Evolutionary conservation across 2,888 invertebrate genomes (phyloP).

Genomic region (Lepetodrilus schrolli): DNA sequence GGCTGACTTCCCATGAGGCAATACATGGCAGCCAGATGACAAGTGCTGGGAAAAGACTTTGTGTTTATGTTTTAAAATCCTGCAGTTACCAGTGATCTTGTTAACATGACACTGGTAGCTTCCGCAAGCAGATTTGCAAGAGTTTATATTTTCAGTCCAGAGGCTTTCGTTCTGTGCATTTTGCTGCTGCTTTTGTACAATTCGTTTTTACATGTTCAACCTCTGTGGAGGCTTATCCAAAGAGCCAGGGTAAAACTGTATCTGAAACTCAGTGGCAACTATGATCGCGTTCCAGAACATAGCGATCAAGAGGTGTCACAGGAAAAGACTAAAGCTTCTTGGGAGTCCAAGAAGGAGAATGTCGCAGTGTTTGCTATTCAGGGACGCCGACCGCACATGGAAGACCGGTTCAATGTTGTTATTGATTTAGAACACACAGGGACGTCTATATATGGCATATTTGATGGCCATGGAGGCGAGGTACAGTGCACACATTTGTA

Average conservation of each 20-base stretch:
- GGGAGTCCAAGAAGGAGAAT: slow-evolving; percentile 85
- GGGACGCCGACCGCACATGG: slow-evolving; percentile 93
- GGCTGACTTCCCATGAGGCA: slow-evolving; percentile 21
- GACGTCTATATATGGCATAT: slow-evolving; percentile 91
- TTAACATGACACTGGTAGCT: slow-evolving; percentile 49
- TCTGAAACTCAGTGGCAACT: slow-evolving; percentile 41
- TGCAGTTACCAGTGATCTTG: slow-evolving; percentile 1
- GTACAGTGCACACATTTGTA: too few species aligned
- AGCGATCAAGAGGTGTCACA: slow-evolving; percentile 28
- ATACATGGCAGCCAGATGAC: slow-evolving; percentile 26
- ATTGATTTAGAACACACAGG: slow-evolving; percentile 89
- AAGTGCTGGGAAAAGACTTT: background rate
- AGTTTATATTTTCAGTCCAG: slow-evolving; percentile 59
- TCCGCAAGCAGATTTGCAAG: slow-evolving; percentile 50
- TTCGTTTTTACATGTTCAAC: slow-evolving; percentile 55
- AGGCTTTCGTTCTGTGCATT: slow-evolving; percentile 54
- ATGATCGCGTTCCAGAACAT: slow-evolving; percentile 31
- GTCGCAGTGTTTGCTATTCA: slow-evolving; percentile 92
- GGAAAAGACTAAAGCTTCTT: slow-evolving; percentile 74
- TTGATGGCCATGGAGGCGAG: slow-evolving; percentile 96
- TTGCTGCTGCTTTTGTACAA: slow-evolving; percentile 60
- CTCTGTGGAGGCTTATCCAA: slow-evolving; percentile 52
- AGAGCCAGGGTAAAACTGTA: slow-evolving; percentile 46
- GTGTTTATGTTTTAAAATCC: background rate
- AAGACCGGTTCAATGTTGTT: slow-evolving; percentile 92